phyloP scores from a whole-genome alignment of 2,797 vertebrate genomes.

The Coilia nasus region DNA sequence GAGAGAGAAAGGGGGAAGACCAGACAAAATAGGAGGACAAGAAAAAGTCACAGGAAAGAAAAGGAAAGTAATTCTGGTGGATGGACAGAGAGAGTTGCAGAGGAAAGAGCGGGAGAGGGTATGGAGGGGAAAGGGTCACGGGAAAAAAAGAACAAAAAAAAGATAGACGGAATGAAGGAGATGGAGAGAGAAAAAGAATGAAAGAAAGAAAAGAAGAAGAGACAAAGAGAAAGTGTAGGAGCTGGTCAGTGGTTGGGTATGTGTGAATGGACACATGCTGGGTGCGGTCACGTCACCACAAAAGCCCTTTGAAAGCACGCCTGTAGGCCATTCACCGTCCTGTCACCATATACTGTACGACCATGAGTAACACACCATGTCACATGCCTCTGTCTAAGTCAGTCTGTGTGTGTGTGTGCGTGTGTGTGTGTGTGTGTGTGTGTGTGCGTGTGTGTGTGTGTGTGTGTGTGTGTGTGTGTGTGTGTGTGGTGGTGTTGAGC shows the following conservation, averaged over 20 bases:
- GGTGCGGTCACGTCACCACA: not conserved
- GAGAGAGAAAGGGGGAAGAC: too few relatives aligned
- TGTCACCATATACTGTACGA: not conserved
- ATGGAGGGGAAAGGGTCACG: not conserved
- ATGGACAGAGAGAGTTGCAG: not conserved
- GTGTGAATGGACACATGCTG: not conserved
- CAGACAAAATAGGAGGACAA: too few relatives aligned
- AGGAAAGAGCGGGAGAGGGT: not conserved
- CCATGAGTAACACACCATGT: not conserved
- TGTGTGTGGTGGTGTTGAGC: not conserved
- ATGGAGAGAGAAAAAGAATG: not conserved
- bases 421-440: not conserved
- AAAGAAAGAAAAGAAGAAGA: not conserved
- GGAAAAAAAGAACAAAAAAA: not conserved
- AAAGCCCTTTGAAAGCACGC: not conserved
- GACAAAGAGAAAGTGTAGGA: not conserved
- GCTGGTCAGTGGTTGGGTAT: not conserved
- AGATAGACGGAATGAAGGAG: not conserved
- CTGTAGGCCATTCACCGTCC: not conserved
- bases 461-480: constrained; percentile 4
- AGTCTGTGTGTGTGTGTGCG: constrained; percentile 1
- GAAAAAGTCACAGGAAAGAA: not conserved
- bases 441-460: not conserved
- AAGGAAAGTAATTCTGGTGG: not conserved
- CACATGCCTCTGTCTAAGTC: not conserved